Conservation (phyloP, 37 sponge, comb jelly and placozoan species). For the Petrosia ficiformis region DNA sequence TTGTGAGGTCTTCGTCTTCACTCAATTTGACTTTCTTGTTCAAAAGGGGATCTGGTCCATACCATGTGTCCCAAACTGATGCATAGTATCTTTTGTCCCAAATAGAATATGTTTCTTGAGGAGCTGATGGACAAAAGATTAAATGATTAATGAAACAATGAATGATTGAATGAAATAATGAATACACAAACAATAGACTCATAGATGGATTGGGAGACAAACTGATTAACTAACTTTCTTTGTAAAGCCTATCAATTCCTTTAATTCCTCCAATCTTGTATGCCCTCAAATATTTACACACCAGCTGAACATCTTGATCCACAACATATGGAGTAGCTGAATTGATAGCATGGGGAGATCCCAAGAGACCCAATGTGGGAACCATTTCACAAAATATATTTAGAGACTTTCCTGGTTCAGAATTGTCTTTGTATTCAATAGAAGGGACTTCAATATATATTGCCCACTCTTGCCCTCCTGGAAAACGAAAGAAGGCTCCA, state of each 20-base stretch:
- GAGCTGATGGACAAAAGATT: not conserved
- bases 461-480: slow-evolving; percentile 67
- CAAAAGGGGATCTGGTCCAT: not conserved
- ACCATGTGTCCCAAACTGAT: too few relatives aligned
- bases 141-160: too few relatives aligned
- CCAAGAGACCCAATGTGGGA: slow-evolving; percentile 58
- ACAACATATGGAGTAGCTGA: slow-evolving; percentile 39
- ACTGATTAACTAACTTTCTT: slow-evolving; percentile 27
- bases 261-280: slow-evolving; percentile 5
- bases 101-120: not conserved
- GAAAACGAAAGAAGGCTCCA: slow-evolving; percentile 66
- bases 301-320: slow-evolving; percentile 71
- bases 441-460: slow-evolving; percentile 78
- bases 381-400: slow-evolving; percentile 40
- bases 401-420: slow-evolving; percentile 44
- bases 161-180: too few relatives aligned
- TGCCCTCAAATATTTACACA: slow-evolving; percentile 83
- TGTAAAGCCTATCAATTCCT: slow-evolving; percentile 57
- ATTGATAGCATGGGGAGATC: slow-evolving; percentile 41
- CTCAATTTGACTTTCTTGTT: slow-evolving; percentile 55
- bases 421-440: not conserved
- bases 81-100: too few relatives aligned
- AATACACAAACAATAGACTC: too few relatives aligned
- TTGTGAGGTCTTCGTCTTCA: slow-evolving; percentile 18
- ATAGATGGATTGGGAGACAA: too few relatives aligned